Percentiles rank a stretch among this genome's conserved stretches.
Conservation (phyloP, 2,797 vertebrate species). For the Hydrolagus colliei region DNA sequence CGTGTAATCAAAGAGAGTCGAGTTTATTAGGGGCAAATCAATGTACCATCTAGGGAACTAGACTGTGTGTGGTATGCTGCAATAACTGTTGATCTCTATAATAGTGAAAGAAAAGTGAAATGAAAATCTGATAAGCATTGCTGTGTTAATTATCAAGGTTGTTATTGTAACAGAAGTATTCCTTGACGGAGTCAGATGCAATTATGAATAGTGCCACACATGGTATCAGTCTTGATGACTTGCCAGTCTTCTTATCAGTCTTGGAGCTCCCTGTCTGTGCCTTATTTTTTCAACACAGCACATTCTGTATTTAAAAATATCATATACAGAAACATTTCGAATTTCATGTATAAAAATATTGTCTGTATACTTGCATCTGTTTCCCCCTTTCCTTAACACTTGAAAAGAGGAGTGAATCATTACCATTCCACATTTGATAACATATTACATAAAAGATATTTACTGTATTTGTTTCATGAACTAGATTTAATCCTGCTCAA, state of each 20-base stretch:
- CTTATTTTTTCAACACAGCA: background rate
- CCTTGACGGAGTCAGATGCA: constrained; percentile 1
- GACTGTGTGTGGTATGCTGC: background rate
- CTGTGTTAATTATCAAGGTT: background rate
- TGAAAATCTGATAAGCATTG: constrained; percentile 12
- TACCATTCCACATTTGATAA: background rate
- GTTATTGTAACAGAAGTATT: background rate
- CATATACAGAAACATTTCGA: background rate
- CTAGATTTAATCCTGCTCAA: background rate
- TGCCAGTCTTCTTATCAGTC: constrained; percentile 1
- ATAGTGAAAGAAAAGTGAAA: background rate
- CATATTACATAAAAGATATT: background rate
- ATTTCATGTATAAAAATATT: background rate
- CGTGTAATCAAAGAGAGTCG: background rate
- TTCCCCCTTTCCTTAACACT: background rate
- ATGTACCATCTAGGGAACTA: background rate
- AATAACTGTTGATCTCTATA: background rate
- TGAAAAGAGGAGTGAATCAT: background rate
- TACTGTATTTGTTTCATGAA: background rate
- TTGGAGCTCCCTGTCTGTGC: background rate
- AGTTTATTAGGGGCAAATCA: background rate
- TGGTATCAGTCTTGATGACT: background rate
- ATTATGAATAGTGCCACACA: background rate
- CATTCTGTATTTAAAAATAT: background rate
- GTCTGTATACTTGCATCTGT: background rate